Percentiles rank a stretch among this genome's conserved stretches.
Conservation (phyloP, 2,888 invertebrate genomes). For the Caradrina kadenii region DNA sequence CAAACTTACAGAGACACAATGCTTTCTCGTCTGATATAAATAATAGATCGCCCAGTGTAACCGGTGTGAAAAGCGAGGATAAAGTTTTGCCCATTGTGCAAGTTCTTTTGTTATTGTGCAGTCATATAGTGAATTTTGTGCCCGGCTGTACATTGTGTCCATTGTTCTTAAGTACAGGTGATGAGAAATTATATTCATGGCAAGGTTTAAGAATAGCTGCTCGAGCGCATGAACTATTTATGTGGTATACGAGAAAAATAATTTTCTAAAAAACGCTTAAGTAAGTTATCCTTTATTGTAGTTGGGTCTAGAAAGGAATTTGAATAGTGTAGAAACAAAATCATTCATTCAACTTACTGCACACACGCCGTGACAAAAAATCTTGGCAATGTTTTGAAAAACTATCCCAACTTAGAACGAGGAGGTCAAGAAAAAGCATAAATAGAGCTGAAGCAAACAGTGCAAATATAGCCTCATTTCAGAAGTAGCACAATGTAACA, state of each 20-base stretch:
- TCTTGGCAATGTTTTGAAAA: not conserved
- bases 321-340: not conserved
- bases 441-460: conserved; percentile 9
- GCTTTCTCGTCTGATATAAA: conserved; percentile 61
- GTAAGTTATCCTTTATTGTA: not conserved
- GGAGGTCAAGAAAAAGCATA: conserved; percentile 17
- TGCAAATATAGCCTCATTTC: conserved; percentile 35
- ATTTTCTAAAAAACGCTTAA: not conserved
- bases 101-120: conserved; percentile 68
- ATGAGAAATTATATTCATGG: conserved; percentile 1
- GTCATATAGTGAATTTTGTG: conserved; percentile 57
- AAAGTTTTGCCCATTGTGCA: conserved; percentile 66
- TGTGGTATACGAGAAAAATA: not conserved
- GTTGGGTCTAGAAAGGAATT: not conserved
- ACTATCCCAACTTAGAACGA: conserved; percentile 2
- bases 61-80: conserved; percentile 43
- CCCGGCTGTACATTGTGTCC: conserved; percentile 23
- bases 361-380: not conserved
- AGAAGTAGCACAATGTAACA: conserved; percentile 35
- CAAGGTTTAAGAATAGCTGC: not conserved
- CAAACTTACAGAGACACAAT: conserved; percentile 58
- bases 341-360: not conserved
- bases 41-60: conserved; percentile 64
- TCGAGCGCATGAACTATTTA: not conserved
- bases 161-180: conserved; percentile 41